Percentiles rank a stretch among this genome's conserved stretches.
phyloP scores from a whole-genome alignment of 92 coral and sea anemone genomes.

The Siderastrea radians region DNA sequence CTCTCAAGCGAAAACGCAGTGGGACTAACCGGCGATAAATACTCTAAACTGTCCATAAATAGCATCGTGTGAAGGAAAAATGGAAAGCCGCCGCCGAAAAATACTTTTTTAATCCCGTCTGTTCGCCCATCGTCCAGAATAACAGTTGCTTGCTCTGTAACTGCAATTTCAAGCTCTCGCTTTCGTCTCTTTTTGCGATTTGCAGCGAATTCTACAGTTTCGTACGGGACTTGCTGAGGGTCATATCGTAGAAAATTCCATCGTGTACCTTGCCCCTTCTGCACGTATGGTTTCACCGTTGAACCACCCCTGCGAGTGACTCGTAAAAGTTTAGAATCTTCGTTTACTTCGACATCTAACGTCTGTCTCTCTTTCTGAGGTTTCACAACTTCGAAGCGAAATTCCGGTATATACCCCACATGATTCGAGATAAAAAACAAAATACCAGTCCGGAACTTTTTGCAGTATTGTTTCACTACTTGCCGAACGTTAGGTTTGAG shows the following conservation, averaged over 20 bases:
- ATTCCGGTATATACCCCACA: constrained; percentile 82
- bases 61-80: constrained; percentile 91
- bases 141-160: constrained; percentile 76
- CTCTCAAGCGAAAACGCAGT: constrained; percentile 79
- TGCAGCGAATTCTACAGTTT: constrained; percentile 82
- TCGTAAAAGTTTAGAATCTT: constrained; percentile 78
- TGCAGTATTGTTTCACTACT: constrained; percentile 79
- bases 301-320: constrained; percentile 87
- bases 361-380: constrained; percentile 79
- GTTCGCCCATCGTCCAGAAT: constrained; percentile 80
- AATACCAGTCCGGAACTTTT: constrained; percentile 86
- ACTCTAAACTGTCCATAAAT: constrained; percentile 90
- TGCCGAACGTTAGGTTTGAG: constrained; percentile 85
- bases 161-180: constrained; percentile 41
- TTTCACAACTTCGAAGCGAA: constrained; percentile 76
- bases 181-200: constrained; percentile 42
- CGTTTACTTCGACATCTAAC: constrained; percentile 72
- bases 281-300: constrained; percentile 69
- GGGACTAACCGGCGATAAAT: constrained; percentile 75
- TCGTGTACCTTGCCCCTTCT: constrained; percentile 79
- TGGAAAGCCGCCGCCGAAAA: constrained; percentile 93
- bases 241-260: constrained; percentile 79
- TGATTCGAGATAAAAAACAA: constrained; percentile 87
- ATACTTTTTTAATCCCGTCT: constrained; percentile 91
- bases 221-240: constrained; percentile 77